Conservation (phyloP, 1,140 invertebrate species). For the Habropoda laboriosa region DNA sequence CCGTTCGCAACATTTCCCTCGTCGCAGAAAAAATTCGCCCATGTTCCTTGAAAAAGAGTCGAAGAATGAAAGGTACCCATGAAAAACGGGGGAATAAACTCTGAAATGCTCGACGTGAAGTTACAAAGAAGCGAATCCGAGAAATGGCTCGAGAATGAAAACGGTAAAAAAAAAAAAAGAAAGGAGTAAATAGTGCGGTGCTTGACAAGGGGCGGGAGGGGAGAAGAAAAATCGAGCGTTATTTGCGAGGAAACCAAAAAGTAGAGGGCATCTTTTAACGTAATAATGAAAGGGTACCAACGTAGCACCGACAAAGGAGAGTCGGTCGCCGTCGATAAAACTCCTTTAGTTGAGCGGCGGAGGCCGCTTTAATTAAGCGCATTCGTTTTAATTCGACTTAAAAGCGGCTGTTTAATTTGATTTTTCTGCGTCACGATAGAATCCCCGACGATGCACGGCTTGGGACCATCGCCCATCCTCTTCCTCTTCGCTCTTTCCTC, state of each 20-base stretch:
- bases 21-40: too few relatives aligned
- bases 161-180: too few relatives aligned
- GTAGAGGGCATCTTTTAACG: neutral
- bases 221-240: neutral
- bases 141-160: too few relatives aligned
- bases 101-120: too few relatives aligned
- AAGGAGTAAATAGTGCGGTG: neutral
- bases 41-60: too few relatives aligned
- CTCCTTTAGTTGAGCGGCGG: conserved; percentile 68
- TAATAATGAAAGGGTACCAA: conserved; percentile 42
- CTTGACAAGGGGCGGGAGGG: too few relatives aligned
- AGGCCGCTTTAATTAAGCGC: conserved; percentile 50
- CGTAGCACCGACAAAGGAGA: conserved; percentile 28
- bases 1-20: too few relatives aligned
- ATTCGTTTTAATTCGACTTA: conserved; percentile 51
- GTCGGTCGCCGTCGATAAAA: conserved; percentile 71
- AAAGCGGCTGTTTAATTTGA: conserved; percentile 49
- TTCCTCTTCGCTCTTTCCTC: neutral
- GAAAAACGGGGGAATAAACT: too few relatives aligned
- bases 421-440: conserved; percentile 40
- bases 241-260: conserved; percentile 10
- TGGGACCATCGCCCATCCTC: neutral
- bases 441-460: neutral
- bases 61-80: too few relatives aligned
- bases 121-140: too few relatives aligned